Conservation (phyloP, 2,113 vertebrate species). For the Aspidoscelis tigris region DNA sequence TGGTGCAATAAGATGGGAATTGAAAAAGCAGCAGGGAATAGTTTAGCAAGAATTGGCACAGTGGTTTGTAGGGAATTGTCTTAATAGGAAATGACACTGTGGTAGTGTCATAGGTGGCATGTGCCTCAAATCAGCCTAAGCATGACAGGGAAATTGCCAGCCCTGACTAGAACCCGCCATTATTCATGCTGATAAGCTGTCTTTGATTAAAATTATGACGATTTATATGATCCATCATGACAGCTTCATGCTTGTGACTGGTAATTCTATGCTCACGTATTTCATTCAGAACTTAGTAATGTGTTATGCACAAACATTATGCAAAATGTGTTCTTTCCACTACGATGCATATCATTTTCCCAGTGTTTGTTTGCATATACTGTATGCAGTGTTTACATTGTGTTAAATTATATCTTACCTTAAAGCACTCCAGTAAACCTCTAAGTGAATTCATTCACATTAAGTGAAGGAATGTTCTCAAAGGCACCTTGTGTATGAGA, state of each 20-base stretch:
- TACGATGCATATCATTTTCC: too few relatives aligned
- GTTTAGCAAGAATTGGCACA: constrained; percentile 50
- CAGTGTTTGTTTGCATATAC: too few relatives aligned
- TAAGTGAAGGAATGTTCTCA: too few relatives aligned
- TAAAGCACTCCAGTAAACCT: too few relatives aligned
- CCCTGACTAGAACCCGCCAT: neutral
- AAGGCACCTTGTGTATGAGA: too few relatives aligned
- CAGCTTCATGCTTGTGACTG: neutral
- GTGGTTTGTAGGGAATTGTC: constrained; percentile 64
- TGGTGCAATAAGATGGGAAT: constrained; percentile 51
- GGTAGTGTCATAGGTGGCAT: neutral
- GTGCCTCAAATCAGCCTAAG: constrained; percentile 50
- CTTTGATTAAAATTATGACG: neutral
- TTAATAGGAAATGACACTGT: constrained; percentile 62
- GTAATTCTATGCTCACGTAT: neutral
- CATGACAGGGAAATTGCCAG: constrained; percentile 57
- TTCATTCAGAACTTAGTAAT: neutral
- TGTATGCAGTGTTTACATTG: too few relatives aligned
- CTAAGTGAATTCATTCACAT: too few relatives aligned
- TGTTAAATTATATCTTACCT: too few relatives aligned
- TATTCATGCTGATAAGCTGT: neutral
- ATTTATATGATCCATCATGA: neutral
- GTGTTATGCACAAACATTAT: too few relatives aligned
- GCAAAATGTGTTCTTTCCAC: too few relatives aligned
- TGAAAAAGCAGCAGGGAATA: constrained; percentile 56